phyloP scores from a whole-genome alignment of 1,140 invertebrate genomes.

The Fopius arisanus region DNA sequence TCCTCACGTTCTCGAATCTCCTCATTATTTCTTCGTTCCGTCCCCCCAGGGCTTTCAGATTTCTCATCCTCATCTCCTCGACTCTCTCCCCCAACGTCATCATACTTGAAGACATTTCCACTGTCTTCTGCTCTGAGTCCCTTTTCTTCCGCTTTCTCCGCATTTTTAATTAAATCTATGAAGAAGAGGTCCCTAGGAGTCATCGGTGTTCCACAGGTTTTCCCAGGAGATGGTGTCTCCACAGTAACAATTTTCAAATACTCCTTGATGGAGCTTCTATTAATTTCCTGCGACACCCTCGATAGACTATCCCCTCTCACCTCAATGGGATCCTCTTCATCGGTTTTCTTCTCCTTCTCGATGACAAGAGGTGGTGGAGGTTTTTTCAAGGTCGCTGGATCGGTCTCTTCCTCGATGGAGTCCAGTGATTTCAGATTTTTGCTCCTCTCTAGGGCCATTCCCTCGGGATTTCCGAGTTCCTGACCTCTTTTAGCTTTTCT shows the following conservation, averaged over 20 bases:
- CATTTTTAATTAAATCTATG: conserved; percentile 51
- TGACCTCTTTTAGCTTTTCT: neutral
- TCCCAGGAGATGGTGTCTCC: conserved; percentile 29
- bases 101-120: neutral
- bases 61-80: too few species aligned
- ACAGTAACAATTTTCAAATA: conserved; percentile 45
- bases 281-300: neutral
- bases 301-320: neutral
- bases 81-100: too few species aligned
- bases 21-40: too few species aligned
- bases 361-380: too few species aligned
- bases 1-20: too few species aligned
- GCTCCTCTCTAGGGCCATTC: neutral
- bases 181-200: conserved; percentile 61
- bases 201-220: conserved; percentile 33
- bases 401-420: neutral
- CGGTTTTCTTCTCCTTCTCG: neutral
- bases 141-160: neutral
- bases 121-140: conserved; percentile 37
- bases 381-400: neutral
- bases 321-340: neutral
- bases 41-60: too few species aligned
- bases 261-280: conserved; percentile 35
- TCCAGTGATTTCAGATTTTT: neutral
- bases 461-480: neutral